phyloP scores from a whole-genome alignment of 2,888 invertebrate genomes.

The Spilarctia lutea region DNA sequence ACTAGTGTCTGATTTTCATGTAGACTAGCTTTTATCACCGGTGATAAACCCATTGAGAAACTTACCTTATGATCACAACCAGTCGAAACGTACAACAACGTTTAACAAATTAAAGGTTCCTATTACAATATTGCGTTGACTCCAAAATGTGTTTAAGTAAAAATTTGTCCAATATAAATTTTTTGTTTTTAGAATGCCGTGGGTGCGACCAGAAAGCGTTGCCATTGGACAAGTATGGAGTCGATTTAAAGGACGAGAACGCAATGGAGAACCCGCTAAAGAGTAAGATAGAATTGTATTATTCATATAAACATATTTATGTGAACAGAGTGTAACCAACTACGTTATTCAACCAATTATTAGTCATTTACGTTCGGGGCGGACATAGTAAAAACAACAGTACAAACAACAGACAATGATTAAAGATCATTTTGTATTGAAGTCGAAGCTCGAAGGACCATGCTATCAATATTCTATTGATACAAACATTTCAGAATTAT shows the following conservation, averaged over 20 bases:
- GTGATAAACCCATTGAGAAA: no score
- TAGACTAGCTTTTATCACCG: no score
- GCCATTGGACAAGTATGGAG: slow-evolving; percentile 78
- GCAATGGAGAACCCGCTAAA: slow-evolving; percentile 62
- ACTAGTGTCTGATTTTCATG: no score
- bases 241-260: slow-evolving; percentile 71
- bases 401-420: background rate
- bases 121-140: no score
- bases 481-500: background rate
- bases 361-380: background rate
- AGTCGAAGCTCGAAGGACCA: background rate
- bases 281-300: slow-evolving; percentile 59
- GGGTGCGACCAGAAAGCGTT: slow-evolving; percentile 71
- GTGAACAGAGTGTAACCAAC: background rate
- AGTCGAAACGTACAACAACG: no score
- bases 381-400: background rate
- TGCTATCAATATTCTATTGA: background rate
- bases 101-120: no score
- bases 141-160: no score
- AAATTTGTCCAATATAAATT: background rate
- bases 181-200: slow-evolving; percentile 59
- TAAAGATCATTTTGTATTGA: background rate
- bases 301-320: no score
- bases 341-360: background rate
- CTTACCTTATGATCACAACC: no score